Base-by-base conservation (phyloP, 1,140 invertebrate species). In the Neodiprion virginianus region DNA sequence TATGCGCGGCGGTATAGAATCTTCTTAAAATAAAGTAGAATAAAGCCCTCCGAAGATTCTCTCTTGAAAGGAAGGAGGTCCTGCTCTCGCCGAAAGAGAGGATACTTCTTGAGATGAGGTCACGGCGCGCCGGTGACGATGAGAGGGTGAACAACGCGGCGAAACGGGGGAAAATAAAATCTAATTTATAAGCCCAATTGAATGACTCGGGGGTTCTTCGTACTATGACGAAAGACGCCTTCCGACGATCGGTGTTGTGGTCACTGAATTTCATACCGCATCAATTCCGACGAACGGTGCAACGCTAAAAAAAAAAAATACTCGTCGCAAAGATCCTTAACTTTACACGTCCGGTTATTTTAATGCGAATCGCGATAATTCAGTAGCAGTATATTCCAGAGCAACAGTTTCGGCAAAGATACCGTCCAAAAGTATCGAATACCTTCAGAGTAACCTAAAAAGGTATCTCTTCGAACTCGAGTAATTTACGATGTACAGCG, bases 21-120 rank as follows among this genome's bases (percentile, higher is more conserved):
- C n/a, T 17, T 61, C 53, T 61, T 61, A 61, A 61, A 61, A 61
- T 61, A 61, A 61, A 61, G 53, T 61, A 61, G 53, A 61, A 17
- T 61, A 61, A 61, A 61, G 53, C 53, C 53, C 53, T 17, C 11
- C 28, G 5, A 61, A 61, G 53, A 61, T 61, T 61, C 53, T 61
- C 53, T 61, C 53, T 61, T 61, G 53, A 61, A 61, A 61, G 53
- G 53, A 61, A 61, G 14, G n/a, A 61, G 53, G 11, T 8, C n/a
- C 53, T 17, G 11, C 53, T 12, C n/a, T 17, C n/a, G 53, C 4
- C 53, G 11, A 61, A 61, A 61, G 53, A 61, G 53, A 61, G 11
- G 53, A 1, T 17, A 61, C 8, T 61, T 61, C 11, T 61, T 8
- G 11, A 61, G 53, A 61, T 61, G 11, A 17, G n/a, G 53, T 17